A percentile compares a stretch with the other conserved stretches of the same genome.
Conservation (phyloP, 2,113 vertebrate genomes). For the Eretmodus cyanostictus region DNA sequence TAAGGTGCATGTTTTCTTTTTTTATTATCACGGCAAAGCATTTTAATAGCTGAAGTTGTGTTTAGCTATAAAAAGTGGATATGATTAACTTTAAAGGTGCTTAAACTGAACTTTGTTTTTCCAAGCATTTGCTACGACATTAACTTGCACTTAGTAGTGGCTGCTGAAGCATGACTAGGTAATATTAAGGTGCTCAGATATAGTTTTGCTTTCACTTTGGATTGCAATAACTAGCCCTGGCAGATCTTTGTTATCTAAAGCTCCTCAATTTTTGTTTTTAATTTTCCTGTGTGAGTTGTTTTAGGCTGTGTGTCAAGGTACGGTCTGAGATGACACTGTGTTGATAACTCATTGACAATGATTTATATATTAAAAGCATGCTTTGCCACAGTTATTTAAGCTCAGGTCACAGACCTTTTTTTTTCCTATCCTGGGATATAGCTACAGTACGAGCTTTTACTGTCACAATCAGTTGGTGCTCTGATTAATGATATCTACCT, state of each 20-base stretch:
- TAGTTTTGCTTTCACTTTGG: slow-evolving; percentile 46
- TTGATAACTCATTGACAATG: background rate
- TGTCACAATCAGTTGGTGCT: background rate
- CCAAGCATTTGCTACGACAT: background rate
- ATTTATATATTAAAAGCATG: slow-evolving; percentile 39
- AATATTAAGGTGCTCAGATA: slow-evolving; percentile 4
- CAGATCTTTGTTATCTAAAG: background rate
- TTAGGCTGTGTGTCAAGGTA: background rate
- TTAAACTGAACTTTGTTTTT: background rate
- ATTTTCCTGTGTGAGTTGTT: background rate
- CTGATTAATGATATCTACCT: slow-evolving; percentile 1
- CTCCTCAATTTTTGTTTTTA: background rate
- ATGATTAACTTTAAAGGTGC: background rate
- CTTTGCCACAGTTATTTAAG: background rate
- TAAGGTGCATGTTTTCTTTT: background rate
- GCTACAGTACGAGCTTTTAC: background rate
- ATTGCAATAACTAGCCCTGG: background rate
- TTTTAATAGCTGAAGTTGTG: background rate
- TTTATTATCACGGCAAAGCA: background rate
- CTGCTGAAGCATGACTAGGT: background rate
- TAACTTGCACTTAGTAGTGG: background rate
- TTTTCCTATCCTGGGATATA: background rate
- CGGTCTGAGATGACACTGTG: background rate
- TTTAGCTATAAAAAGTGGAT: background rate
- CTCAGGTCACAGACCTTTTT: background rate